Conservation (phyloP, 2,888 invertebrate species). For the Hoplodrina ambigua region DNA sequence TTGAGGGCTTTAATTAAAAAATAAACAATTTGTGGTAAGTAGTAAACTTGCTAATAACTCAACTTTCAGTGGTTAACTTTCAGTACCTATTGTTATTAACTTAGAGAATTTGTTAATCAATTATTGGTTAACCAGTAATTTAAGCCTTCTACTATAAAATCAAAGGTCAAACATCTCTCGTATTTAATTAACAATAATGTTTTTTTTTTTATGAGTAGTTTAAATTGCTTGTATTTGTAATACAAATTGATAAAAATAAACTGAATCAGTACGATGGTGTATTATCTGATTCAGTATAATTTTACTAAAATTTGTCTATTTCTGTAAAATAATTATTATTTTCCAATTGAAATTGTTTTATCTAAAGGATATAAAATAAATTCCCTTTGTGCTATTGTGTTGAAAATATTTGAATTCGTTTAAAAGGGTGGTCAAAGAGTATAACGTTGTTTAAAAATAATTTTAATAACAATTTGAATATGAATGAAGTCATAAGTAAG, state of each 20-base stretch:
- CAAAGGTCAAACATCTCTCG: slow-evolving; percentile 23
- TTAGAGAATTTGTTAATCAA: slow-evolving; percentile 44
- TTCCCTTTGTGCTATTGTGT: neutral
- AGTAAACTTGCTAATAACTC: slow-evolving; percentile 40
- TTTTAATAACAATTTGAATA: slow-evolving; percentile 1
- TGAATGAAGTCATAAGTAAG: slow-evolving; percentile 9
- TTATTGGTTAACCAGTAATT: slow-evolving; percentile 27
- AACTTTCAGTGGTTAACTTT: slow-evolving; percentile 46
- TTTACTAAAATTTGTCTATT: no score
- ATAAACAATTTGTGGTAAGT: slow-evolving; percentile 34
- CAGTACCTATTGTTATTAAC: slow-evolving; percentile 40
- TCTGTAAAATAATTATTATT: neutral
- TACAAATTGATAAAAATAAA: no score
- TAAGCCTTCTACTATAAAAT: slow-evolving; percentile 46
- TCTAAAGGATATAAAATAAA: neutral
- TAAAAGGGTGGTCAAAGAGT: slow-evolving; percentile 1
- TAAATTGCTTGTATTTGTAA: neutral
- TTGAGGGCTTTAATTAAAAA: slow-evolving; percentile 22
- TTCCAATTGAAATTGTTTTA: neutral
- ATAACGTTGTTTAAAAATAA: neutral
- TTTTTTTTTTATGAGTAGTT: neutral
- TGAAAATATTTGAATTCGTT: slow-evolving; percentile 22
- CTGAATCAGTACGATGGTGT: no score
- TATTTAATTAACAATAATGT: neutral
- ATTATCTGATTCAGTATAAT: no score